phyloP scores from a whole-genome alignment of 1,140 invertebrate species.

The Thaumetopoea pityocampa region DNA sequence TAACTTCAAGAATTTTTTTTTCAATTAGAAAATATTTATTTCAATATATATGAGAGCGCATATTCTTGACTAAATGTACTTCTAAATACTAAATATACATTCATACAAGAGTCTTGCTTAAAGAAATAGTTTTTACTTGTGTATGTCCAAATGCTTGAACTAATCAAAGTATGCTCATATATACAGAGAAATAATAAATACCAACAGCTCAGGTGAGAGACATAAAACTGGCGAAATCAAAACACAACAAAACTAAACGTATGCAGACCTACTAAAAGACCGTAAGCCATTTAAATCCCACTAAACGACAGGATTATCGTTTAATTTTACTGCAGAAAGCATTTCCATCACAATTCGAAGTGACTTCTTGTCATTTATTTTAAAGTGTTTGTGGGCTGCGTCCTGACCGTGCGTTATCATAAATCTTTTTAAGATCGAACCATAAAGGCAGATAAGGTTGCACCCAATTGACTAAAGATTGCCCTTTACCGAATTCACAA shows the following conservation, averaged over 20 bases:
- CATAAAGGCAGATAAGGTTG: slow-evolving; percentile 73
- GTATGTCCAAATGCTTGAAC: no score
- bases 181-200: slow-evolving; percentile 27
- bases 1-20: no score
- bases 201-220: slow-evolving; percentile 31
- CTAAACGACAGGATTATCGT: slow-evolving; percentile 72
- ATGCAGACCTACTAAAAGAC: slow-evolving; percentile 59
- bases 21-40: no score
- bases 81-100: no score
- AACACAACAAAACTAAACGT: slow-evolving; percentile 44
- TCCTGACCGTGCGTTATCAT: slow-evolving; percentile 69
- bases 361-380: slow-evolving; percentile 75
- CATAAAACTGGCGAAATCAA: slow-evolving; percentile 50
- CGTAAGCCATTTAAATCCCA: slow-evolving; percentile 68
- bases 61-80: no score
- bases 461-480: slow-evolving; percentile 69
- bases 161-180: no score
- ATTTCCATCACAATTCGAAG: slow-evolving; percentile 75
- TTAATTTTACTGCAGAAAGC: slow-evolving; percentile 75
- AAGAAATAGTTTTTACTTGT: no score
- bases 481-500: slow-evolving; percentile 62
- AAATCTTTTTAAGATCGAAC: slow-evolving; percentile 73
- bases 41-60: no score
- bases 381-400: slow-evolving; percentile 66
- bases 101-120: no score